These are phyloP conservation scores for Pagrus major DNA, from an alignment of 2,113 vertebrate species.

Conservation along the genomic window DNA sequence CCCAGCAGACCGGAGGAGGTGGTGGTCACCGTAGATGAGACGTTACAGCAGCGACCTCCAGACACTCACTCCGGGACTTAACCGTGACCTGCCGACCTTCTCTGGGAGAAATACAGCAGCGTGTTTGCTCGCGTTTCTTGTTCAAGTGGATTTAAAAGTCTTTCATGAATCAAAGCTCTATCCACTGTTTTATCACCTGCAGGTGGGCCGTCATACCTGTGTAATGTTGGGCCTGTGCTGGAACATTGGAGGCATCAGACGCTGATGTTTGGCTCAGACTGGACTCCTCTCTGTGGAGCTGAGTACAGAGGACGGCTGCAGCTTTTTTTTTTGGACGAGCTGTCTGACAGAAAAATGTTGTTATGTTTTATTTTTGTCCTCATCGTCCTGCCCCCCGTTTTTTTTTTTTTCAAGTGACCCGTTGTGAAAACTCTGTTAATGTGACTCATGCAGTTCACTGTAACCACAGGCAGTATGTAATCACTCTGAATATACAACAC, in stretches of 20 bases:
- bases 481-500: constrained; percentile 25
- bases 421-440: constrained; percentile 21
- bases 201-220: constrained; percentile 17
- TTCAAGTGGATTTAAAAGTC: constrained; percentile 56
- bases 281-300: constrained; percentile 19
- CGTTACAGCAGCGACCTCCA: constrained; percentile 72
- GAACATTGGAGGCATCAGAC: not conserved
- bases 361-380: constrained; percentile 5
- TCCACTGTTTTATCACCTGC: constrained; percentile 50
- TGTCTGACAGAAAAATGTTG: not conserved
- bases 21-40: constrained; percentile 85
- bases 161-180: constrained; percentile 48
- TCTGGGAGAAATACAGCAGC: constrained; percentile 27
- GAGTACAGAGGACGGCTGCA: not conserved
- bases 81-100: constrained; percentile 2
- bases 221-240: constrained; percentile 23
- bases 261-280: constrained; percentile 9
- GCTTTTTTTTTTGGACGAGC: constrained; percentile 7
- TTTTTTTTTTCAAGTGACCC: constrained; percentile 2
- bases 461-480: constrained; percentile 17
- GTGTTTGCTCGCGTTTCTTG: constrained; percentile 43
- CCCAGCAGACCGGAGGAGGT: constrained; percentile 77
- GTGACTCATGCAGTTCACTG: constrained; percentile 22
- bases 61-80: constrained; percentile 80
- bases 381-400: not conserved